phyloP scores from a whole-genome alignment of 2,888 invertebrate genomes.

The Sclerodermus sp. region DNA sequence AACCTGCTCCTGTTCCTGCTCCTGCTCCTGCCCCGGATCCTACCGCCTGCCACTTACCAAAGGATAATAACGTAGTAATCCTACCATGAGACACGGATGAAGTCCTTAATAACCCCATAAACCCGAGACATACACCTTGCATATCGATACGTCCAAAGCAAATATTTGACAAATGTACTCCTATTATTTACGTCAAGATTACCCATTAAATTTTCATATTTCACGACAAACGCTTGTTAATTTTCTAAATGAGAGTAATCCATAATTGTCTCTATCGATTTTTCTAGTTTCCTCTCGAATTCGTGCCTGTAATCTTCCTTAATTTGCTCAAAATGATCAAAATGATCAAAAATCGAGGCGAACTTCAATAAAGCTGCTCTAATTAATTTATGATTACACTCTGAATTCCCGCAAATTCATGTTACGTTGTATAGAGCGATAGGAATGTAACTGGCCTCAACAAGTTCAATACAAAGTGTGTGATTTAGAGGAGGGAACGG shows the following conservation, averaged over 20 bases:
- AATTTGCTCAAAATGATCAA: no score
- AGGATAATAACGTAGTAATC: conserved; percentile 49
- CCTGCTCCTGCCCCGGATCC: no score
- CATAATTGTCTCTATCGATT: no score
- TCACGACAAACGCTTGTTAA: conserved; percentile 10
- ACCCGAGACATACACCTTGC: conserved; percentile 33
- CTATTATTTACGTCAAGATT: no score
- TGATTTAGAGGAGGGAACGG: conserved; percentile 31
- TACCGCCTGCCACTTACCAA: conserved; percentile 50
- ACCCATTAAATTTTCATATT: no score
- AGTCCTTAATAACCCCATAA: conserved; percentile 41
- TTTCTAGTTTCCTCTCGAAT: no score
- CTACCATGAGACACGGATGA: conserved; percentile 40
- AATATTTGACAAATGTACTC: no score
- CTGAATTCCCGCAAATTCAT: conserved; percentile 33
- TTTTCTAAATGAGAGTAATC: conserved; percentile 35
- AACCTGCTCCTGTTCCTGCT: conserved; percentile 18
- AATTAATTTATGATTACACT: conserved; percentile 40
- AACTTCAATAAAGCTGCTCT: conserved; percentile 36
- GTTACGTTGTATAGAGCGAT: conserved; percentile 31
- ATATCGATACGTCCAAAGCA: conserved; percentile 17
- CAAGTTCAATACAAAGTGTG: conserved; percentile 32
- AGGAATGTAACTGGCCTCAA: conserved; percentile 39
- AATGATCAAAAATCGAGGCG: no score
- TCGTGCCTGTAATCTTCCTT: no score